A percentile compares a stretch with the other conserved stretches of the same genome.
phyloP scores from a whole-genome alignment of 2,113 vertebrate genomes.

The Herpailurus yagouaroundi region DNA sequence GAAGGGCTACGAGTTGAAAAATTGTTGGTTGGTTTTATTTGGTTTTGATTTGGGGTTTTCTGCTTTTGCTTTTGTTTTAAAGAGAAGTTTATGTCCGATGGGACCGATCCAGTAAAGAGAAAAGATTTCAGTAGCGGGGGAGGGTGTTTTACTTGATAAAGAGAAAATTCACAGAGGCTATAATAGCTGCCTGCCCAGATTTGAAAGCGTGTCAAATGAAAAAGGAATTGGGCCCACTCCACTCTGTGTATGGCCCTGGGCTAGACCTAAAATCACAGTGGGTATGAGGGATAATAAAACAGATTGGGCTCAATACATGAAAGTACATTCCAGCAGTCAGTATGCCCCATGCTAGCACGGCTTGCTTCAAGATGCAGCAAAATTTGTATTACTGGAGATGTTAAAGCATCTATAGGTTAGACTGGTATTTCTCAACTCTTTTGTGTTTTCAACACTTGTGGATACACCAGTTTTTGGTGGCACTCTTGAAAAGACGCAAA shows the following conservation, averaged over 20 bases:
- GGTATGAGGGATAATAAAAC: background rate
- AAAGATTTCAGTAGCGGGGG: background rate
- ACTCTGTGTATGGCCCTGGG: background rate
- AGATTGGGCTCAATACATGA: background rate
- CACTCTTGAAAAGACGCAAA: background rate
- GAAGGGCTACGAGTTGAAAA: background rate
- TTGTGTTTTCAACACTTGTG: background rate
- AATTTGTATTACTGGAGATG: background rate
- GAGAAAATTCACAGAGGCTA: background rate
- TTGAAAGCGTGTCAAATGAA: background rate
- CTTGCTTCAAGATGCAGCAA: background rate
- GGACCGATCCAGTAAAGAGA: background rate
- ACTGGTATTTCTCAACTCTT: background rate
- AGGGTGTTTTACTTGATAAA: background rate
- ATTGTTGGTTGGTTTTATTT: background rate
- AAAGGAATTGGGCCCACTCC: background rate
- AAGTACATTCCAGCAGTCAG: background rate
- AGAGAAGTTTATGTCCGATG: constrained; percentile 28
- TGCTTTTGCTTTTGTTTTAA: constrained; percentile 48
- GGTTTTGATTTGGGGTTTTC: background rate
- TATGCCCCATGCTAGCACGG: background rate
- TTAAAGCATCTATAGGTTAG: background rate
- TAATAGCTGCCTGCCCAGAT: background rate
- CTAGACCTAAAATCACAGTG: background rate
- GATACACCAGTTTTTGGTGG: background rate